Base-by-base conservation (phyloP, 2,888 invertebrate species). In the Harpalus rufipes region DNA sequence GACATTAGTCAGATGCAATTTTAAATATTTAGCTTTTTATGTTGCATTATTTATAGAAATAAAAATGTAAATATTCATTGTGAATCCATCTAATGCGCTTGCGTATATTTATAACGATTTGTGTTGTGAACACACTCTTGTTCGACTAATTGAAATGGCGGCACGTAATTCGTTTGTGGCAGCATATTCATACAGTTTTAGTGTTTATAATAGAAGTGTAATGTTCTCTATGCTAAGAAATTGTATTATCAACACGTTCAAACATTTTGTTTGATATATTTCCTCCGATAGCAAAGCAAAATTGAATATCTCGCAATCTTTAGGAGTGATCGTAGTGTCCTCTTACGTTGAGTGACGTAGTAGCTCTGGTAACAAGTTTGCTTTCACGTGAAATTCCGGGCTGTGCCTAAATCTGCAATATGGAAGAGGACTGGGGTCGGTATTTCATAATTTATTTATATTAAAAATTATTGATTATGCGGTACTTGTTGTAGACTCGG, bases 241-340 rank as follows among this genome's bases (percentile, higher is more conserved):
- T 85, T 80, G 80, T 80, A 85, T 80, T 80, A 79, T 68, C 51
- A 80, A 80, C 39, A 85, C 68, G 21, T 85, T 85, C 41, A 85
- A 85, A 80, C 80, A 85, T 85, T 80, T 79, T 85, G 85, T 85
- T 85, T 85, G 85, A 85, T 85, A 85, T 85, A 85, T 72, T 56
- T 79, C 68, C 14, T 18, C 56, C 39, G 7, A 32, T 80, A 63
- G 51, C 5, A 78, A 61, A 63, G 32, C n/a, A 51, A 65, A 65
- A 63, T 84, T 18, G 65, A 78, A 63, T 44, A 59, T 84, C 12
- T 51, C 41, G 61, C 44, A 78, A 76, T 58, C 56, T 59, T 76
- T 63, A 63, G 32, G n/a, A 80, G 79, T 85, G 85, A 85, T 72
- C 25, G 16, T 59, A 85, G 85, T 85, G 85, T 65, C 85, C 85